Percentiles rank a stretch among this genome's conserved stretches.
Conservation (phyloP, 2,113 vertebrate genomes). For the Orientallactaga bullata region DNA sequence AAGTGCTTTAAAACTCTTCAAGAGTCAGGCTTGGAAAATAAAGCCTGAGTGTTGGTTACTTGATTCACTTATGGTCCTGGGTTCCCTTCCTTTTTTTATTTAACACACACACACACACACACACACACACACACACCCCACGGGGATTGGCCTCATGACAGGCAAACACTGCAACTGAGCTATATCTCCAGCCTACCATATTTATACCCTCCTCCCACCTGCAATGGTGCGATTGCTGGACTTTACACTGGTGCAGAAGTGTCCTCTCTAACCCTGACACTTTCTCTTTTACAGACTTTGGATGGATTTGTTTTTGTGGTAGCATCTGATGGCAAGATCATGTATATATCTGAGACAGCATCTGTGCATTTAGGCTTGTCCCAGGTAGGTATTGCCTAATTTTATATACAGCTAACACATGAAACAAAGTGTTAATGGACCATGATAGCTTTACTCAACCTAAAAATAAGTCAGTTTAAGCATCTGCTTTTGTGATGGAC, state of each 20-base stretch:
- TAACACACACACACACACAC: neutral
- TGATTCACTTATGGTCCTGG: too few species aligned
- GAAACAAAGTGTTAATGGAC: neutral
- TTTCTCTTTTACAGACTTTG: slow-evolving; percentile 91
- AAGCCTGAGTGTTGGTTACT: neutral
- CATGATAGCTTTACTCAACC: neutral
- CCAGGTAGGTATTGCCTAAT: slow-evolving; percentile 90
- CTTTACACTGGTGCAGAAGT: neutral
- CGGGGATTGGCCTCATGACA: too few species aligned
- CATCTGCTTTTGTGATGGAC: neutral
- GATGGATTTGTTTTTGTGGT: slow-evolving; percentile 98
- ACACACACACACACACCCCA: neutral
- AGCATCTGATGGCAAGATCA: slow-evolving; percentile 97
- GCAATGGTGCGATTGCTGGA: neutral
- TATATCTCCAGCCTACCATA: neutral
- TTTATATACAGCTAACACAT: slow-evolving; percentile 24
- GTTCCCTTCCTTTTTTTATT: neutral
- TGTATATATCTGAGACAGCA: slow-evolving; percentile 98
- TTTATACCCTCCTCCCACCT: neutral
- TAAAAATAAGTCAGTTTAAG: neutral
- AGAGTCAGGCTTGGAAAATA: slow-evolving; percentile 6
- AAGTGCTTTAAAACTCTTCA: slow-evolving; percentile 59
- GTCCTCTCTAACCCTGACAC: slow-evolving; percentile 1
- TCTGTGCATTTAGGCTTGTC: slow-evolving; percentile 97
- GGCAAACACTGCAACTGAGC: neutral